These are phyloP conservation scores for Mesitornis unicolor DNA, from an alignment of 2,113 vertebrate genomes.

Conservation along the genomic window DNA sequence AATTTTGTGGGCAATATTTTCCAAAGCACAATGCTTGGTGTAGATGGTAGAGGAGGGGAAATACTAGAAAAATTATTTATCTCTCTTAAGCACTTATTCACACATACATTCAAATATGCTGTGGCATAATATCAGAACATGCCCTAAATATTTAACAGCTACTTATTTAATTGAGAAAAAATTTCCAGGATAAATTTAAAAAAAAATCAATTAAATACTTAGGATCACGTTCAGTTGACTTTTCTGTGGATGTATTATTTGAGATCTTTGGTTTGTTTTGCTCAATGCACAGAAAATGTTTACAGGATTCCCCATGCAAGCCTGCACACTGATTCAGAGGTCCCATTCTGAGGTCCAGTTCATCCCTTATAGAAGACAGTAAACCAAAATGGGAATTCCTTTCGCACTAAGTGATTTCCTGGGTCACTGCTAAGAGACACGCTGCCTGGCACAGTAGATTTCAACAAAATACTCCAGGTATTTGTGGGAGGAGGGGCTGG, in stretches of 20 bases:
- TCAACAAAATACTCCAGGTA: not conserved
- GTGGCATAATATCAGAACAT: not conserved
- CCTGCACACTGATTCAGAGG: not conserved
- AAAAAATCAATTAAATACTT: accelerated
- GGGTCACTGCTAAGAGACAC: not conserved
- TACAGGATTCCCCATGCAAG: not conserved
- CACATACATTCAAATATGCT: not conserved
- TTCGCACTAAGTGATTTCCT: not conserved
- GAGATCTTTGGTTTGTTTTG: not conserved
- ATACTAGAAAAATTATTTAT: not conserved
- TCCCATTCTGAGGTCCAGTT: accelerated
- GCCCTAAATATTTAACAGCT: not conserved
- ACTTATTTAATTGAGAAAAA: not conserved
- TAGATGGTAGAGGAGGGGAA: not conserved
- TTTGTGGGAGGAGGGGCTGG: not conserved
- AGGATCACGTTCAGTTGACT: not conserved
- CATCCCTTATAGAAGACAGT: not conserved
- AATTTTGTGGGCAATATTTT: not conserved
- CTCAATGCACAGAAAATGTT: not conserved
- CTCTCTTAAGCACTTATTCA: not conserved
- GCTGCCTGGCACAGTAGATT: not conserved
- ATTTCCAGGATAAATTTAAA: not conserved
- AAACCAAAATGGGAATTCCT: not conserved
- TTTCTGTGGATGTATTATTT: too few relatives aligned
- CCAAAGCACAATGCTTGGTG: not conserved